Percentiles rank a stretch among this genome's conserved stretches.
Conservation (phyloP, 2,888 invertebrate species). For the Trichacis sp. region DNA sequence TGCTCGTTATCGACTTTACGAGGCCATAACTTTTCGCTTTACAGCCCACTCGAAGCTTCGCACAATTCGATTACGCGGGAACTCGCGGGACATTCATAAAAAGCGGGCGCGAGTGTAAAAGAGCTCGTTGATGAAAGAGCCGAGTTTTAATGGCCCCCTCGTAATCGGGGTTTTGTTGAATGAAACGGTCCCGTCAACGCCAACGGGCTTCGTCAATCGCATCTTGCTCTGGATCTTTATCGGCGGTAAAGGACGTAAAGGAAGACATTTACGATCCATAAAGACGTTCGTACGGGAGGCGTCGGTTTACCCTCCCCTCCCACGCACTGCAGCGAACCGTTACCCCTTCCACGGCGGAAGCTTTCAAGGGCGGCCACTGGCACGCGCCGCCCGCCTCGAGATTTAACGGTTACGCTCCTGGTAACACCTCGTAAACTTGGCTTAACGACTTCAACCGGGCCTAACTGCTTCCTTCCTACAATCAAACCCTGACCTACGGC, state of each 20-base stretch:
- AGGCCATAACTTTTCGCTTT: not conserved
- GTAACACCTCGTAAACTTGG: slow-evolving; percentile 70
- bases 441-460: slow-evolving; percentile 69
- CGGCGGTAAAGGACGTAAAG: slow-evolving; percentile 68
- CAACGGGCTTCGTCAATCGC: slow-evolving; percentile 50
- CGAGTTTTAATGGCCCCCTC: slow-evolving; percentile 39
- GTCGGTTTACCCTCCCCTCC: slow-evolving; percentile 56
- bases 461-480: slow-evolving; percentile 70
- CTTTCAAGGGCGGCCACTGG: slow-evolving; percentile 67
- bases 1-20: slow-evolving; percentile 64
- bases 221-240: slow-evolving; percentile 66
- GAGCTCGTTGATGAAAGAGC: slow-evolving; percentile 32
- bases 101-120: slow-evolving; percentile 14
- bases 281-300: slow-evolving; percentile 63
- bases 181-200: slow-evolving; percentile 25
- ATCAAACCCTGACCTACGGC: slow-evolving; percentile 67
- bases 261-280: slow-evolving; percentile 70
- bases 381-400: slow-evolving; percentile 66
- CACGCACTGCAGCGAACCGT: slow-evolving; percentile 50
- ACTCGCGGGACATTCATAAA: slow-evolving; percentile 4
- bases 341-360: slow-evolving; percentile 49
- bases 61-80: slow-evolving; percentile 13
- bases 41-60: slow-evolving; percentile 16
- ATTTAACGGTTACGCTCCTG: slow-evolving; percentile 69
- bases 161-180: slow-evolving; percentile 48